Evolutionary conservation across 2,888 invertebrate species (phyloP).

Genomic region (Parapristionchus giblindavisi): DNA sequence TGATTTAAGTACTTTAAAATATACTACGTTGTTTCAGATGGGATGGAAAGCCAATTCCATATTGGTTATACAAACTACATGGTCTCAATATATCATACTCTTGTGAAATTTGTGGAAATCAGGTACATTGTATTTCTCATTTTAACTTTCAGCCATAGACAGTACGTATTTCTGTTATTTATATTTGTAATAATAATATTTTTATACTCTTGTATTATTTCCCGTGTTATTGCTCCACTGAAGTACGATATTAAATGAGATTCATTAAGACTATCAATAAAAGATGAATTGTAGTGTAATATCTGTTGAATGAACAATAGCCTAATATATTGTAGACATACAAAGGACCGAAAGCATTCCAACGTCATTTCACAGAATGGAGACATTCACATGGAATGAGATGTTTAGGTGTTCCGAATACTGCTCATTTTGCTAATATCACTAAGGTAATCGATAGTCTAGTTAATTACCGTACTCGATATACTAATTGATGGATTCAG

Average conservation of each 20-base stretch:
- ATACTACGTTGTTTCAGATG: conserved; percentile 49
- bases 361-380: conserved; percentile 94
- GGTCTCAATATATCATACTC: conserved; percentile 98
- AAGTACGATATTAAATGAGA: no score
- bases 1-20: background rate
- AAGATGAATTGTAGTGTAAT: no score
- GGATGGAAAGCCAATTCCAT: conserved; percentile 71
- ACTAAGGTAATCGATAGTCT: conserved; percentile 80
- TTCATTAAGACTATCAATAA: no score
- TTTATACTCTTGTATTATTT: background rate
- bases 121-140: conserved; percentile 43
- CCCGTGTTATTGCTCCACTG: no score
- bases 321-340: conserved; percentile 73
- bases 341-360: conserved; percentile 98
- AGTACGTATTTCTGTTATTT: background rate
- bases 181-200: background rate
- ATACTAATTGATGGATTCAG: background rate
- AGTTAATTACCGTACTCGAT: conserved; percentile 82
- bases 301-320: background rate
- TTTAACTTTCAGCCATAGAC: background rate
- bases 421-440: conserved; percentile 99
- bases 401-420: conserved; percentile 98
- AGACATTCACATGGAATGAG: conserved; percentile 88
- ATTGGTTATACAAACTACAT: conserved; percentile 86
- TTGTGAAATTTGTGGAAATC: conserved; percentile 98